Percentiles rank a stretch among this genome's conserved stretches.
phyloP scores from a whole-genome alignment of 2,888 invertebrate species.

The Drosophila yooni region DNA sequence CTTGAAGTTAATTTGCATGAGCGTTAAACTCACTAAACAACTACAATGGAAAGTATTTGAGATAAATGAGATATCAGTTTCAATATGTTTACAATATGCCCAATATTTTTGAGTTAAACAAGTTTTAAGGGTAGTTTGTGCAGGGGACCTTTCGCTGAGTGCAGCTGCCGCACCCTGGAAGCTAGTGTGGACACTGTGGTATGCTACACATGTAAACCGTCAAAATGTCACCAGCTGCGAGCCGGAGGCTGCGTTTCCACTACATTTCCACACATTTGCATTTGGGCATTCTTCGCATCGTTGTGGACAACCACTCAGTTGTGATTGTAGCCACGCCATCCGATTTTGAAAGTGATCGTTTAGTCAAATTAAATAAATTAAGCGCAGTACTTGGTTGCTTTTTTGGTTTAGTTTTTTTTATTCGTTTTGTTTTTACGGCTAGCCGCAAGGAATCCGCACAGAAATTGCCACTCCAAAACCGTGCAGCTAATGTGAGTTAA shows the following conservation, averaged over 20 bases:
- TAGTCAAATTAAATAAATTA: slow-evolving; percentile 67
- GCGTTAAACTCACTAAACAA: not conserved
- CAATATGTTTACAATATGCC: not conserved
- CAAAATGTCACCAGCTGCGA: slow-evolving; percentile 51
- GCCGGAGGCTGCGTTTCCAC: slow-evolving; percentile 16
- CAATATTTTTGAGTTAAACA: too few relatives aligned
- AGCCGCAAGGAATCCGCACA: slow-evolving; percentile 49
- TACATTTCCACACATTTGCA: slow-evolving; percentile 41
- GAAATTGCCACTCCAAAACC: slow-evolving; percentile 21
- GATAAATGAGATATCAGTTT: not conserved
- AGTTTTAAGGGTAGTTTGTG: not conserved
- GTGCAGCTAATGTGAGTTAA: slow-evolving; percentile 55
- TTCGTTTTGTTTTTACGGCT: slow-evolving; percentile 1
- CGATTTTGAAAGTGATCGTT: slow-evolving; percentile 61
- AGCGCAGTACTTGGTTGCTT: slow-evolving; percentile 30
- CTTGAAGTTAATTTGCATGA: not conserved
- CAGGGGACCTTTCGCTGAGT: slow-evolving; percentile 5
- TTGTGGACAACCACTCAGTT: slow-evolving; percentile 22
- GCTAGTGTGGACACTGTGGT: slow-evolving; percentile 25
- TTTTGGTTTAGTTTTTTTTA: slow-evolving; percentile 2
- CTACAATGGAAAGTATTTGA: not conserved
- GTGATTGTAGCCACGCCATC: slow-evolving; percentile 27
- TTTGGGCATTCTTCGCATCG: slow-evolving; percentile 60
- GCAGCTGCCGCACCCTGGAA: not conserved
- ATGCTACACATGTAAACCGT: slow-evolving; percentile 63